Evolutionary conservation across 2,888 invertebrate species (phyloP).

Genomic region (Platynereis dumerilii): DNA sequence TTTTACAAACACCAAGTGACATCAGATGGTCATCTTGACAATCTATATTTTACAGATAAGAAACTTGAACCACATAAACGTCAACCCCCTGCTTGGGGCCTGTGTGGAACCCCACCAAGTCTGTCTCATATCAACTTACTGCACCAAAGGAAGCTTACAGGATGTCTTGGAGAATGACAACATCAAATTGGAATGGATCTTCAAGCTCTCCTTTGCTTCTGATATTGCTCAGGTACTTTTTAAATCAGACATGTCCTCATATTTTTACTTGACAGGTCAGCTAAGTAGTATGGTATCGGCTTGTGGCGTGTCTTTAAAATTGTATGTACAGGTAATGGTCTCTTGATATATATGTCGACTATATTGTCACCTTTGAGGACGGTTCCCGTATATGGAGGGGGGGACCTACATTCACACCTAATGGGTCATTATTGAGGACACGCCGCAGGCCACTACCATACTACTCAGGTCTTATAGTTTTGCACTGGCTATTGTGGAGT

Average conservation of each 20-base stretch:
- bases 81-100: constrained; percentile 40
- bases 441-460: too few relatives aligned
- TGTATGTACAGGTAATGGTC: too few relatives aligned
- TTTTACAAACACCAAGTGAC: too few relatives aligned
- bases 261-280: too few relatives aligned
- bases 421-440: too few relatives aligned
- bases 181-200: constrained; percentile 49
- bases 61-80: constrained; percentile 31
- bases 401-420: too few relatives aligned
- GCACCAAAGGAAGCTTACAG: constrained; percentile 48
- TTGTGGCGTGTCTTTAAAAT: too few relatives aligned
- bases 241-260: constrained; percentile 47
- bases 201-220: constrained; percentile 44
- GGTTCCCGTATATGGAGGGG: too few relatives aligned
- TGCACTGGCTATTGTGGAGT: too few relatives aligned
- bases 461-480: too few relatives aligned
- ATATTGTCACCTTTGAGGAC: neutral
- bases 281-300: too few relatives aligned
- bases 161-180: constrained; percentile 48
- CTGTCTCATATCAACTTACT: constrained; percentile 33
- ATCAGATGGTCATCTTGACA: too few relatives aligned
- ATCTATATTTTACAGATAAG: constrained; percentile 31
- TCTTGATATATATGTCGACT: neutral
- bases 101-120: constrained; percentile 36
- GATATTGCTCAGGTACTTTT: constrained; percentile 38